Evolutionary conservation across 2,888 invertebrate genomes (phyloP).

Genomic region (Stegana nigrithorax): DNA sequence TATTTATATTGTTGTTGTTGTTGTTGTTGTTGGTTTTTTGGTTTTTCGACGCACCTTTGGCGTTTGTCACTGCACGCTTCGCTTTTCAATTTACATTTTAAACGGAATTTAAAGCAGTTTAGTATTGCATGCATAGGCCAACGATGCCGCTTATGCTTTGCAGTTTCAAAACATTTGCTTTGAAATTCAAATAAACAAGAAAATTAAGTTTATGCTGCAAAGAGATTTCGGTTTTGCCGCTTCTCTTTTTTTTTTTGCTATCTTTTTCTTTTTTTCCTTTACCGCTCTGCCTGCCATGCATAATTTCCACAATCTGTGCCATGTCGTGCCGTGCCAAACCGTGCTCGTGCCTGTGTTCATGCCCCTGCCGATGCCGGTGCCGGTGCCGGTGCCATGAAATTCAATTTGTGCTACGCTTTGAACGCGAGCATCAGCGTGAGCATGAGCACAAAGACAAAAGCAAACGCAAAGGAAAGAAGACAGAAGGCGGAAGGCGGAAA

Average conservation of each 20-base stretch:
- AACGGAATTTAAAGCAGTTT: slow-evolving; percentile 63
- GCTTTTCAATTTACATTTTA: slow-evolving; percentile 60
- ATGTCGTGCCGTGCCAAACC: too few relatives aligned
- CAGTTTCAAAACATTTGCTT: slow-evolving; percentile 36
- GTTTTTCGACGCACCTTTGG: too few relatives aligned
- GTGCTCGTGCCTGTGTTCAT: too few relatives aligned
- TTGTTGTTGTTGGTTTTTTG: slow-evolving; percentile 21
- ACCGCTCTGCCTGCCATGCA: too few relatives aligned
- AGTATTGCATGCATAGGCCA: slow-evolving; percentile 30
- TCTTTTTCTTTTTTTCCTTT: slow-evolving; percentile 16
- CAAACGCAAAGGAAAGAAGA: background rate
- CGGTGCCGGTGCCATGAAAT: slow-evolving; percentile 17
- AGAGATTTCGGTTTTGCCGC: too few relatives aligned
- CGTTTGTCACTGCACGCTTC: too few relatives aligned
- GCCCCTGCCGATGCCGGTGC: too few relatives aligned
- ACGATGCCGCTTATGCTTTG: slow-evolving; percentile 30
- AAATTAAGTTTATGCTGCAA: slow-evolving; percentile 53
- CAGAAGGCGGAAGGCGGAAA: too few relatives aligned
- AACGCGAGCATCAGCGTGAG: too few relatives aligned
- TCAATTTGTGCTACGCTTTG: background rate
- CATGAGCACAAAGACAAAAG: too few relatives aligned
- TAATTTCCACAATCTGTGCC: slow-evolving; percentile 1
- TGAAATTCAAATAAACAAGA: slow-evolving; percentile 58
- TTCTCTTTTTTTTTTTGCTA: too few relatives aligned
- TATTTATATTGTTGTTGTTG: slow-evolving; percentile 22